Base-by-base conservation (phyloP, 1,140 invertebrate species). In the Leptoteleia sp. region DNA sequence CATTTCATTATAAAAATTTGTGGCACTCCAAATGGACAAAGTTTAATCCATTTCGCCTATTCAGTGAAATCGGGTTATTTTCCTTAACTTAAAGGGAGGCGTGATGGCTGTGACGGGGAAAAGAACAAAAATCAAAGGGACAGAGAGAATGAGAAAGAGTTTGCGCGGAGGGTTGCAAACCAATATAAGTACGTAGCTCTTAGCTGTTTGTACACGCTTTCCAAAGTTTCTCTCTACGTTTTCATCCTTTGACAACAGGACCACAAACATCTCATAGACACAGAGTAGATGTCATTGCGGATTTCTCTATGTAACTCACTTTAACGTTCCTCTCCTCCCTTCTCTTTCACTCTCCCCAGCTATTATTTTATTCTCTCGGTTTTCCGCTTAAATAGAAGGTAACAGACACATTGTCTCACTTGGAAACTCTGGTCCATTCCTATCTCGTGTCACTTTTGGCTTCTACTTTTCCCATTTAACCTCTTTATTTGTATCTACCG, bases 201-300 rank as follows among this genome's bases (percentile, higher is more conserved):
- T 65, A 81, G 68, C 73, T 84, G 76, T 82, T 83, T 84, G 73
- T 76, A 81, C 62, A 78, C 67, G 67, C 71, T 80, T 78, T 81
- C 54, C 67, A 76, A 55, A 59, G 57, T 70, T 79, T 81, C 71
- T 75, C 79, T 76, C 59, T 48, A 75, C 68, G 67, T 67, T 73
- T 75, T 76, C 70, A 78, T 64, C 79, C 82, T 85, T 83, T 85
- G 82, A 82, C 76, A 80, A 80, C 54, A 54, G 48, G 76, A 83
- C 76, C 70, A 79, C 76, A 83, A 83, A 81, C 81, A 82, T 54
- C 40, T 75, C 68, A 68, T 72, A 50, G 71, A 79, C 80, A 73
- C 70, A 67, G 35, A 68, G 52, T 48, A 50, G 48, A n/a, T 22
- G 64, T 70, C 64, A 48, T 57, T 78, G 55, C 38, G 71, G 47